Conservation (phyloP, 1,140 invertebrate species). For the Diploscapter pachys region DNA sequence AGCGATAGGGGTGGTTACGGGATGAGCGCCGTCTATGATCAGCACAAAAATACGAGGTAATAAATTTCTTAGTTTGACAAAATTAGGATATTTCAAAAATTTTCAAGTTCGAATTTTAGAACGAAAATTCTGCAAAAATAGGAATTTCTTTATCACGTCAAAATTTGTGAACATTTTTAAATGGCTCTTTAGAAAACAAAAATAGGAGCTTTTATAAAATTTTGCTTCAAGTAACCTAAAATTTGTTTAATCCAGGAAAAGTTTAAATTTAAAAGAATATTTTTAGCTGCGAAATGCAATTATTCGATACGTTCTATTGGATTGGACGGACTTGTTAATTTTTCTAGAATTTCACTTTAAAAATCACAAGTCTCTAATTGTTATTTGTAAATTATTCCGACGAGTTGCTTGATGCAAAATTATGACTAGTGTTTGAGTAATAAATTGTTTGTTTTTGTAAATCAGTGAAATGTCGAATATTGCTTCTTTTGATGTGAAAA, state of each 20-base stretch:
- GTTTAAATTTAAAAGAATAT: neutral
- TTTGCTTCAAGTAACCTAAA: no score
- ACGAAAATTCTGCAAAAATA: no score
- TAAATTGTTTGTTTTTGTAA: no score
- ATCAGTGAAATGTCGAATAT: no score
- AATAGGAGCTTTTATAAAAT: no score
- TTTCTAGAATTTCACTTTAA: no score
- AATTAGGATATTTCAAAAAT: neutral
- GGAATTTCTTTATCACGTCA: no score
- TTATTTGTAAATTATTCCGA: neutral
- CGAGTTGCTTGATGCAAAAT: slow-evolving; percentile 1
- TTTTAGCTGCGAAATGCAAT: slow-evolving; percentile 55
- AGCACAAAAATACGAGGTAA: slow-evolving; percentile 57
- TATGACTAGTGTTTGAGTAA: slow-evolving; percentile 6
- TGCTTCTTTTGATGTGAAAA: no score
- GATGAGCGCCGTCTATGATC: slow-evolving; percentile 57
- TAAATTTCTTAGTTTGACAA: slow-evolving; percentile 8
- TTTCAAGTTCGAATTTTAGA: no score
- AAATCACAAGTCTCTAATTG: neutral
- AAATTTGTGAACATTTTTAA: no score
- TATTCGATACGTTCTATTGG: slow-evolving; percentile 59
- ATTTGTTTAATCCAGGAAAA: no score
- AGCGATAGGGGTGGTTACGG: slow-evolving; percentile 57
- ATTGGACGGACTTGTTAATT: slow-evolving; percentile 54
- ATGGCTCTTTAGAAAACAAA: no score